Evolutionary conservation across 2,113 vertebrate genomes (phyloP).

Genomic region (Meles meles): DNA sequence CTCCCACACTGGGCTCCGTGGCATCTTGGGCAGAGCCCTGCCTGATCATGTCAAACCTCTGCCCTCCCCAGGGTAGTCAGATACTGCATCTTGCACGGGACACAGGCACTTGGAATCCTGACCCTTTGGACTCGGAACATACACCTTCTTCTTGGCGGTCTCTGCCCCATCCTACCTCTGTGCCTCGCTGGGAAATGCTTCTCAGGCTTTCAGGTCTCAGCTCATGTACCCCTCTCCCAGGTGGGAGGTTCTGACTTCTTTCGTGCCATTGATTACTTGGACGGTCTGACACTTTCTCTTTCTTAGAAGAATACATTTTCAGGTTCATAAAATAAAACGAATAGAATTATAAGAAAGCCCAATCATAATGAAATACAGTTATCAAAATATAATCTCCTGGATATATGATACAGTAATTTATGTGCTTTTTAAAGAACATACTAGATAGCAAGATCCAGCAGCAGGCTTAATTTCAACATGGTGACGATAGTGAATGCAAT

Average conservation of each 20-base stretch:
- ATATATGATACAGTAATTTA: neutral
- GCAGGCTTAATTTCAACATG: slow-evolving; percentile 29
- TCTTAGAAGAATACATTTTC: neutral
- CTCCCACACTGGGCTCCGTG: neutral
- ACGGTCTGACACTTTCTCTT: neutral
- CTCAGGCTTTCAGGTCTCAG: neutral
- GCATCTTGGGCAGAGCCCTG: neutral
- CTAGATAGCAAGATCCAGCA: neutral
- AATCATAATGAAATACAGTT: neutral
- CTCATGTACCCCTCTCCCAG: neutral
- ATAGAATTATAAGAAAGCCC: neutral
- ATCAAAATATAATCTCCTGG: neutral
- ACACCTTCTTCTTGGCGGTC: neutral
- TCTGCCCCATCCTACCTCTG: neutral
- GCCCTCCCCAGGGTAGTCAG: neutral
- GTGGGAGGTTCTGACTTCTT: neutral
- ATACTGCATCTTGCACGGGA: neutral
- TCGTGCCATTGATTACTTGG: neutral
- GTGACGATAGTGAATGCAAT: neutral
- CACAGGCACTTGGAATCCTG: neutral
- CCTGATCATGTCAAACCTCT: neutral
- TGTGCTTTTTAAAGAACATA: neutral
- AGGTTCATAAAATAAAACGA: neutral
- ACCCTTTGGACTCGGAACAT: neutral
- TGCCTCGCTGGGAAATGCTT: neutral